These are phyloP conservation scores for Crotophaga sulcirostris DNA, from an alignment of 2,113 vertebrate genomes.

Conservation along the genomic window DNA sequence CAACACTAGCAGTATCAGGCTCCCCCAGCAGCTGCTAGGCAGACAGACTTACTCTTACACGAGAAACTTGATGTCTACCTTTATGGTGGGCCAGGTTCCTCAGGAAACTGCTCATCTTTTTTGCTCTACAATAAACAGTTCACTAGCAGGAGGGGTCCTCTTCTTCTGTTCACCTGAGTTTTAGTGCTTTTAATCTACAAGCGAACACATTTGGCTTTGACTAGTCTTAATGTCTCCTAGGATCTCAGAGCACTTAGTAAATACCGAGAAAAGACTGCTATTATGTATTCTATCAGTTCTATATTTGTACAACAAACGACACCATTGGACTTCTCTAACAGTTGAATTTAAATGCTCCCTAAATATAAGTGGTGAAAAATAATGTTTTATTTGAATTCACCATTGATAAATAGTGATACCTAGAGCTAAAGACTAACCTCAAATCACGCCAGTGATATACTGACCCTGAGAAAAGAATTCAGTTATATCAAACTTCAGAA, in stretches of 20 bases:
- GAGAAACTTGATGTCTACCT: not conserved
- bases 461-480: not conserved
- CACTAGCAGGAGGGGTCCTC: not conserved
- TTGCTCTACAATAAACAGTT: not conserved
- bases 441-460: not conserved
- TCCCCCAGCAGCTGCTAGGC: not conserved
- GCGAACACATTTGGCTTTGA: not conserved
- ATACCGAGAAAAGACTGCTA: not conserved
- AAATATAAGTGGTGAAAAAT: not conserved
- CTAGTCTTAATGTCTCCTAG: not conserved
- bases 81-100: not conserved
- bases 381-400: not conserved
- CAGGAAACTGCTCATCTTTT: not conserved
- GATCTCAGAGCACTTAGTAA: not conserved
- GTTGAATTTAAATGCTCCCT: not conserved
- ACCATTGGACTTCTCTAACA: not conserved
- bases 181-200: not conserved
- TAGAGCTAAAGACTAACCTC: not conserved
- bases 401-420: not conserved
- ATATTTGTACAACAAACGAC: not conserved
- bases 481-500: not conserved
- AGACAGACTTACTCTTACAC: not conserved
- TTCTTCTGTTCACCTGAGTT: not conserved
- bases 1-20: not conserved
- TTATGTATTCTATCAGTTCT: not conserved